phyloP scores from a whole-genome alignment of 2,797 vertebrate genomes.

The Falco berigora region DNA sequence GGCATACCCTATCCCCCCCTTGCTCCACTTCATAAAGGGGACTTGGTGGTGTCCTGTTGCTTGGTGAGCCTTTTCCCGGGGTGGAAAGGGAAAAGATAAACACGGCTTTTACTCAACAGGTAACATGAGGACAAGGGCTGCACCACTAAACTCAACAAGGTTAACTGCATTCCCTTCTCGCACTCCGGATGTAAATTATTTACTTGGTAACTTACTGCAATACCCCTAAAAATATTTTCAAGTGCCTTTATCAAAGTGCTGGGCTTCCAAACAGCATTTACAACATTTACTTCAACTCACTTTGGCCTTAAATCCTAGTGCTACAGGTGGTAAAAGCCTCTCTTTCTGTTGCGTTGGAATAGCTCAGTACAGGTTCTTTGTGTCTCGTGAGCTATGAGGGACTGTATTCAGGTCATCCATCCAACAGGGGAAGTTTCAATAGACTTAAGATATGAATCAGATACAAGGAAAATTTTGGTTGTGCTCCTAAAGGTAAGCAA shows the following conservation, averaged over 20 bases:
- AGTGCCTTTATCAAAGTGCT: neutral
- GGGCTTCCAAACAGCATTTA: neutral
- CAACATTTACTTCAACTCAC: neutral
- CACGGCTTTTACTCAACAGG: neutral
- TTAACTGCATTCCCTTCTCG: neutral
- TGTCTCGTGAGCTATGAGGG: rapidly evolving
- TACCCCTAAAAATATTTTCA: neutral
- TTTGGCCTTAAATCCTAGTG: neutral
- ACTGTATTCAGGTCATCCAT: neutral
- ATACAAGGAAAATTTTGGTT: neutral
- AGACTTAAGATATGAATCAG: neutral
- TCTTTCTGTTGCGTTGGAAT: neutral
- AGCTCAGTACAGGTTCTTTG: neutral
- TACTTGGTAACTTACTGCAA: neutral
- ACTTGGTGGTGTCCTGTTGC: neutral
- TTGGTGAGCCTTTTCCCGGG: neutral
- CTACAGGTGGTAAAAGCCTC: neutral
- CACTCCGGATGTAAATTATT: neutral
- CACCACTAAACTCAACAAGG: neutral
- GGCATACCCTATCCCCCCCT: neutral
- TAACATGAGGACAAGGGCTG: neutral
- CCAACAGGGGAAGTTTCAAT: neutral
- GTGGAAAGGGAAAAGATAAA: neutral
- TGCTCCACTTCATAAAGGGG: neutral
- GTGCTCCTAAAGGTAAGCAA: neutral